phyloP scores from a whole-genome alignment of 2,797 vertebrate genomes.

The Pteropus rufus region DNA sequence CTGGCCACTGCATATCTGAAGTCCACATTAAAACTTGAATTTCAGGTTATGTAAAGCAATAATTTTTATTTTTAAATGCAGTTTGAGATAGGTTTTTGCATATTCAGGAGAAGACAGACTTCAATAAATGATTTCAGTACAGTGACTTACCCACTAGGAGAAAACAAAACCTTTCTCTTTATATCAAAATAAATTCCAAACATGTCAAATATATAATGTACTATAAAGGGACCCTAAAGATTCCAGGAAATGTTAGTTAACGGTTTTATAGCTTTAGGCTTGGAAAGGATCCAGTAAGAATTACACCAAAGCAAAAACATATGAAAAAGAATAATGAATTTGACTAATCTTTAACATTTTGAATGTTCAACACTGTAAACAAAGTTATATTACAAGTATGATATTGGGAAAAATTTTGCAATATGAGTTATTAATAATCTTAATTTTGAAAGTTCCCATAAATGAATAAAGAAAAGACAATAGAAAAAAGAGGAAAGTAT shows the following conservation, averaged over 20 bases:
- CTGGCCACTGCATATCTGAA: not conserved
- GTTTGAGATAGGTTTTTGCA: not conserved
- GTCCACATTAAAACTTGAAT: not conserved
- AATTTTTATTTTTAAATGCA: constrained; percentile 4
- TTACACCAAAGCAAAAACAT: not conserved
- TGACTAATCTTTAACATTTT: not conserved
- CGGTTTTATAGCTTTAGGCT: not conserved
- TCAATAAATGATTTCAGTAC: not conserved
- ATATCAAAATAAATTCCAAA: constrained; percentile 44
- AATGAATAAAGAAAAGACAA: not conserved
- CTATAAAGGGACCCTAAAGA: not conserved
- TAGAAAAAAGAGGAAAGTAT: not conserved
- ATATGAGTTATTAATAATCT: not conserved
- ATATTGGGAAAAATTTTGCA: not conserved
- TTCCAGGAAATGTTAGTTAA: constrained; percentile 18
- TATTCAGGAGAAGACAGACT: not conserved
- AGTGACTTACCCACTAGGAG: not conserved
- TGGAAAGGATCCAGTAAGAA: not conserved
- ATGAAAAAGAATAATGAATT: not conserved
- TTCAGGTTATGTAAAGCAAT: not conserved
- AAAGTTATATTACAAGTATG: not conserved
- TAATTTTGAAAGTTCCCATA: constrained; percentile 12
- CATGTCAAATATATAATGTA: constrained; percentile 29
- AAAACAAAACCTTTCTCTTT: not conserved
- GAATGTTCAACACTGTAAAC: not conserved